Base-by-base conservation (phyloP, 2,797 vertebrate species). In the Stomatorhinus walkeri region DNA sequence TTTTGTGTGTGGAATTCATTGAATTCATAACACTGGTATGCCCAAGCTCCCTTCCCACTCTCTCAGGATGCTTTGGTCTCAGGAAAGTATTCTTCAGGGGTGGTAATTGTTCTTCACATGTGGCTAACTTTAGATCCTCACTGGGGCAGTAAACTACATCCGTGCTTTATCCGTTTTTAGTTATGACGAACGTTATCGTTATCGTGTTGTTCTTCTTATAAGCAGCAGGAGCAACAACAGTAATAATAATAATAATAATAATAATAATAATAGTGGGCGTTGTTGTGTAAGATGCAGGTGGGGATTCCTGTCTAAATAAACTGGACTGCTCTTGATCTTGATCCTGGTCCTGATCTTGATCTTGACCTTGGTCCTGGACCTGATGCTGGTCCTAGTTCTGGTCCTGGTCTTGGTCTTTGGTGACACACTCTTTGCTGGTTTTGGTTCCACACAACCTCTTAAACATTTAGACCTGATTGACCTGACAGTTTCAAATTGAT, bases 91-190 rank as follows among this genome's bases (percentile, higher is more conserved):
- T 81, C 76, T 81, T 72, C 68, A 72, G 79, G 79, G 79, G 79
- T 83, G 79, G 79, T 12, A 46, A 83, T 83, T 83, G 88, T 86
- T 79, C 84, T 88, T 84, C 87, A 88, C 54, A 59, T 85, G 79
- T 48, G 88, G 87, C 19, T 85, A 88, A 88, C 64, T 54, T 8
- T 28, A 89, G 68, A 87, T 32, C 85, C 85, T 51, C 59, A 88
- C 89, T 86, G 89, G 88, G 36, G 87, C 72, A 89, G 88, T 61
- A 84, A 51, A 79, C 68, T 88, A 83, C 83, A 87, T 90, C 68
- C 81, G 85, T 59, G 84, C 59, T 88, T 81, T 87, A 88, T 88
- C 79, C 88, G 46, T 48, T 83, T 43, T n/a, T 83, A 72, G 68
- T 16, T 72, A 36, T 72, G 68, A 36, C 68, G 68, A 72, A 72